These are phyloP conservation scores for Drosophila pseudotalamancana DNA, from an alignment of 2,888 invertebrate species.

Conservation along the genomic window DNA sequence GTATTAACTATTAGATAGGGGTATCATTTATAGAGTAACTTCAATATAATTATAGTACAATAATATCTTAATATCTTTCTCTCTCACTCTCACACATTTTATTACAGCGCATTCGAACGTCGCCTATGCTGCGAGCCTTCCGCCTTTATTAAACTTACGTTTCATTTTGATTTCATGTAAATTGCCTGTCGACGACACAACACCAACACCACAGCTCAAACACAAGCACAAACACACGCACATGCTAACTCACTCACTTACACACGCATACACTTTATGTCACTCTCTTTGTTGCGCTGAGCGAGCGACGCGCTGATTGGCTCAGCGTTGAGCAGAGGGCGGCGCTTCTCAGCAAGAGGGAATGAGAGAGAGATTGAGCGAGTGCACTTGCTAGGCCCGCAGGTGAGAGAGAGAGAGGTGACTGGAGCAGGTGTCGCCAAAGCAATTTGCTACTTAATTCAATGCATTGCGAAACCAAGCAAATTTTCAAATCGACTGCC, in stretches of 20 bases:
- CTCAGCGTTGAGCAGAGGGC: slow-evolving; percentile 18
- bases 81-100: background rate
- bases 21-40: too few relatives aligned
- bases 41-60: too few relatives aligned
- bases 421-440: slow-evolving; percentile 63
- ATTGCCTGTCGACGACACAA: slow-evolving; percentile 76
- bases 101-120: slow-evolving; percentile 8
- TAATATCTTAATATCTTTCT: background rate
- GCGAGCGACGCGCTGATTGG: slow-evolving; percentile 45
- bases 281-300: slow-evolving; percentile 18
- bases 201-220: slow-evolving; percentile 41
- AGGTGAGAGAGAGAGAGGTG: slow-evolving; percentile 26
- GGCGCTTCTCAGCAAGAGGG: slow-evolving; percentile 29
- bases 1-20: too few relatives aligned
- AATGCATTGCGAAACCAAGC: slow-evolving; percentile 31
- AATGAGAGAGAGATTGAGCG: background rate
- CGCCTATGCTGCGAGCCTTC: background rate
- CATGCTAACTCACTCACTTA: background rate
- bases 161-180: slow-evolving; percentile 79
- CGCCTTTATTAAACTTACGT: slow-evolving; percentile 48
- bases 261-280: background rate
- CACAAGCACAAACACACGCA: slow-evolving; percentile 13
- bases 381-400: slow-evolving; percentile 2
- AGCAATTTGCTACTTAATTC: slow-evolving; percentile 58
- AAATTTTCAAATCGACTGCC: slow-evolving; percentile 20